Base-by-base conservation (phyloP, 2,797 vertebrate species). In the Miichthys miiuy region DNA sequence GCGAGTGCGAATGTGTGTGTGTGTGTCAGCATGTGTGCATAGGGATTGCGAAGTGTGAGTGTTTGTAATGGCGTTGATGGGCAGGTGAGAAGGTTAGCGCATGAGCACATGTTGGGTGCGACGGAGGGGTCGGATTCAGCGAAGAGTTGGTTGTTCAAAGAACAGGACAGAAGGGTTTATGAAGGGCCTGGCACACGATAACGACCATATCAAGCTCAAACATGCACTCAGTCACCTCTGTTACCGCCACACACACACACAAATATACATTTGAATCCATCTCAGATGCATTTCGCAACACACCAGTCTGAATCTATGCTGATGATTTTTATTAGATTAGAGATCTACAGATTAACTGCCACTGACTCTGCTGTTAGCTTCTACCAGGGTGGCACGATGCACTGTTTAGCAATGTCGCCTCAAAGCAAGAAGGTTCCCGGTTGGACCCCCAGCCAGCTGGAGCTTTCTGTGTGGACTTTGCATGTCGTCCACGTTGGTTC, bases 1-100 rank as follows among this genome's bases (percentile, higher is more conserved):
- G 68, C 46, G 44, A 51, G 80, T 78, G 85, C 81, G 79, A 80
- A 70, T 34, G 60, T 51, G 20, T 55, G 60, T 51, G 20, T 55
- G 38, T 34, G 18, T 52, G 55, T 42, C n/a, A 27, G 52, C 42
- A 16, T 68, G 79, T 48, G 71, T 56, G 55, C 23, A 4, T 54
- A 38, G 50, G 73, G 60, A 50, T 42, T 34, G 38, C 38, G n/a
- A 11, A 64, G 6, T 44, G 54, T 21, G 47, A 60, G 47, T 14
- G 1, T 62, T 23, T 50, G 55, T 51, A 20, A 21, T 9, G 57
- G 62, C 10, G 14, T 42, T 55, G 68, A 46, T 8, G 55, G 60
- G 21, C 3, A 5, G 62, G 50, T 27, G 63, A 51, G 25, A 21
- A 42, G 73, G 47, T 69, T 52, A 69, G 64, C 18, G 9, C 4